These are phyloP conservation scores for Reinhardtius hippoglossoides DNA, from an alignment of 2,113 vertebrate genomes.

Conservation along the genomic window DNA sequence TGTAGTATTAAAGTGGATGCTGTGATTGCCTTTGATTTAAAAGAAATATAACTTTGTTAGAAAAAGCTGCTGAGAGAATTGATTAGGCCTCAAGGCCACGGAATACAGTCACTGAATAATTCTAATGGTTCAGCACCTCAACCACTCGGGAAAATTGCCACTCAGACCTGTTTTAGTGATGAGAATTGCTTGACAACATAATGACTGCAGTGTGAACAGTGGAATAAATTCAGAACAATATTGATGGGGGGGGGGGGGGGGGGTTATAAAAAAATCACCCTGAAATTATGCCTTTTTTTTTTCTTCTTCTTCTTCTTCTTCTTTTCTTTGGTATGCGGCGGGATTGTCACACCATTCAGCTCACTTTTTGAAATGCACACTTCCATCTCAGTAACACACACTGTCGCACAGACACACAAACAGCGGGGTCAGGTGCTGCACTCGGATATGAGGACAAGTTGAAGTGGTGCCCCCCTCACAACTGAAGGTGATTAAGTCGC, in stretches of 20 bases:
- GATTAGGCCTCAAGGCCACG: slow-evolving; percentile 40
- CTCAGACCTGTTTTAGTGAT: slow-evolving; percentile 31
- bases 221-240: slow-evolving; percentile 28
- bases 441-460: slow-evolving; percentile 72
- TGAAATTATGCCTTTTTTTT: background rate
- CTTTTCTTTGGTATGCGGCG: slow-evolving; percentile 16
- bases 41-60: slow-evolving; percentile 30
- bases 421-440: slow-evolving; percentile 64
- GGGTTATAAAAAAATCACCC: background rate
- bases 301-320: background rate
- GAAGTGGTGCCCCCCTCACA: slow-evolving; percentile 81
- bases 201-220: background rate
- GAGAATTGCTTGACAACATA: slow-evolving; percentile 26
- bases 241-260: background rate
- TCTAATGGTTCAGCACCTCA: slow-evolving; percentile 42
- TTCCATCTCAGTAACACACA: slow-evolving; percentile 28
- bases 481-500: slow-evolving; percentile 80
- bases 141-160: slow-evolving; percentile 32
- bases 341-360: background rate
- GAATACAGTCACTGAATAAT: slow-evolving; percentile 27
- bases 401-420: slow-evolving; percentile 25
- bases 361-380: slow-evolving; percentile 51
- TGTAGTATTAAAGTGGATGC: slow-evolving; percentile 25
- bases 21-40: slow-evolving; percentile 21
- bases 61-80: slow-evolving; percentile 21